phyloP scores from a whole-genome alignment of 2,113 vertebrate species.

The Octodon degus region DNA sequence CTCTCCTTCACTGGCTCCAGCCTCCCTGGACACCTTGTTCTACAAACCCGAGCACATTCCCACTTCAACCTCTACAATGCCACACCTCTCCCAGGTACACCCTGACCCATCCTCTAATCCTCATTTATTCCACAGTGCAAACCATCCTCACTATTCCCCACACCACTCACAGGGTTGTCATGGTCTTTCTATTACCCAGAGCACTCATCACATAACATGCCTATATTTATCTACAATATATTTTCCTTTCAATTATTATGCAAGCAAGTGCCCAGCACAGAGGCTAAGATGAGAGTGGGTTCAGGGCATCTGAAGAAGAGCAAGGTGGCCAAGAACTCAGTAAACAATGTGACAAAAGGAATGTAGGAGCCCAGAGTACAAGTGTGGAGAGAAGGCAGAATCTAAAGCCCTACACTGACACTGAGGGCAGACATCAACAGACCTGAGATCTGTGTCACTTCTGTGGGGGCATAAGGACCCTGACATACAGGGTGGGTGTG shows the following conservation, averaged over 20 bases:
- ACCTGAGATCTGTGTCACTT: neutral
- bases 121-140: neutral
- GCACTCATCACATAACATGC: neutral
- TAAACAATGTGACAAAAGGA: neutral
- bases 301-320: neutral
- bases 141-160: neutral
- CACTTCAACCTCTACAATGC: neutral
- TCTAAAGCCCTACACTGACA: neutral
- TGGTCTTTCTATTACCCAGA: neutral
- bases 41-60: neutral
- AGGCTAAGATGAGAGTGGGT: neutral
- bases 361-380: neutral
- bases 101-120: neutral
- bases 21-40: neutral
- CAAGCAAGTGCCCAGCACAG: neutral
- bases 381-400: neutral
- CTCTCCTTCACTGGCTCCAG: neutral
- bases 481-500: too few relatives aligned
- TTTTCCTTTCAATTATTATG: neutral
- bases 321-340: neutral
- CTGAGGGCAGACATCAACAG: neutral
- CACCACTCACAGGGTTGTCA: neutral
- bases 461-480: neutral
- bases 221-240: too few relatives aligned
- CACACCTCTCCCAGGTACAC: neutral